A percentile compares a stretch with the other conserved stretches of the same genome.
These are phyloP conservation scores for Drosophila glabriapex DNA, from an alignment of 2,888 invertebrate genomes.

Conservation along the genomic window DNA sequence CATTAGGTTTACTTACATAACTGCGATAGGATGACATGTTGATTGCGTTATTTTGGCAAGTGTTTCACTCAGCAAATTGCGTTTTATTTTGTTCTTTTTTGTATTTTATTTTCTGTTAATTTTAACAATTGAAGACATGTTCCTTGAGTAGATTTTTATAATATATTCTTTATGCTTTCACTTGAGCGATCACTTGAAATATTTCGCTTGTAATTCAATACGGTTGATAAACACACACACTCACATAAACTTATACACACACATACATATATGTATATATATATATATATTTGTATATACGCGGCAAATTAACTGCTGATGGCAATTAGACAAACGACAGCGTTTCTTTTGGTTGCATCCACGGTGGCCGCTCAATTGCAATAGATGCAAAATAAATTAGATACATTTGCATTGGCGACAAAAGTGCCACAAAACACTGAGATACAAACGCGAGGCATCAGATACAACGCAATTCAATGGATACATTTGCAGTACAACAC, in stretches of 20 bases:
- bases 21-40: conserved; percentile 85
- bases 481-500: conserved; percentile 26
- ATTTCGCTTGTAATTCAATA: conserved; percentile 41
- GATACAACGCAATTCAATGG: conserved; percentile 20
- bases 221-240: conserved; percentile 16
- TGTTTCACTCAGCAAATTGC: conserved; percentile 26
- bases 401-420: conserved; percentile 68
- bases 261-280: conserved; percentile 13
- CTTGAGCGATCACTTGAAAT: conserved; percentile 9
- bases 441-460: conserved; percentile 15
- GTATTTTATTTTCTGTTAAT: conserved; percentile 17
- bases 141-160: background rate
- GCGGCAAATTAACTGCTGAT: conserved; percentile 41
- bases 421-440: conserved; percentile 19
- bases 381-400: conserved; percentile 77
- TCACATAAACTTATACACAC: background rate
- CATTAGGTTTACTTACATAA: conserved; percentile 83
- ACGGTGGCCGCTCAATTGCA: conserved; percentile 68
- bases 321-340: conserved; percentile 49
- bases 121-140: conserved; percentile 18
- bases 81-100: conserved; percentile 33
- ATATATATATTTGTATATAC: background rate
- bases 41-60: conserved; percentile 64
- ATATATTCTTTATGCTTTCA: conserved; percentile 3
- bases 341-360: conserved; percentile 60